Conservation (phyloP, 35 echinoderm and acorn worm genomes). For the Chiridota heheva region DNA sequence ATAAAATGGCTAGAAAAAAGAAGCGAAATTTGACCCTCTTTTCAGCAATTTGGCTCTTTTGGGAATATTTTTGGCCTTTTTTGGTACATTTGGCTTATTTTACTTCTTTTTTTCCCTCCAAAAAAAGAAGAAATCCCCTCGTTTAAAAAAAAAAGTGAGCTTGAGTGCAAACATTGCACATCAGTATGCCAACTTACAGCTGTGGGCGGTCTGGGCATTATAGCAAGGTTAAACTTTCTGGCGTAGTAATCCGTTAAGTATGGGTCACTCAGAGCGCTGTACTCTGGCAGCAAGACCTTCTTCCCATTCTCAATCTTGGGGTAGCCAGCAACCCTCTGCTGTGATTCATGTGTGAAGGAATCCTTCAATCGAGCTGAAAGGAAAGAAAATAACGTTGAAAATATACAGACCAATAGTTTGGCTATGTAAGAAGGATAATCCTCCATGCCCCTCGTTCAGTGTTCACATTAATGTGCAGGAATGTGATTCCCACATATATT, state of each 20-base stretch:
- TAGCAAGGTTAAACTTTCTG: constrained; percentile 74
- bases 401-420: neutral
- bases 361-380: constrained; percentile 60
- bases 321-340: constrained; percentile 47
- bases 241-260: constrained; percentile 93
- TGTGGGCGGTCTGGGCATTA: constrained; percentile 49
- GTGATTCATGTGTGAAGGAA: constrained; percentile 48
- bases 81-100: too few relatives aligned
- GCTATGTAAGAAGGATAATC: neutral
- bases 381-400: neutral
- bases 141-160: too few relatives aligned
- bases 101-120: too few relatives aligned
- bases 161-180: neutral
- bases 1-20: too few relatives aligned
- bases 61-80: too few relatives aligned
- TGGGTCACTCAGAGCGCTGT: constrained; percentile 83
- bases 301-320: constrained; percentile 80
- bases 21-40: too few relatives aligned
- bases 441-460: neutral
- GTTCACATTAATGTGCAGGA: neutral
- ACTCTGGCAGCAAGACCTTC: constrained; percentile 64
- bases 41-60: too few relatives aligned
- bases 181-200: constrained; percentile 71
- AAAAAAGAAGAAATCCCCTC: too few relatives aligned
- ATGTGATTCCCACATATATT: too few relatives aligned